Conservation (phyloP, 2,113 vertebrate species). For the Coturnix japonica region DNA sequence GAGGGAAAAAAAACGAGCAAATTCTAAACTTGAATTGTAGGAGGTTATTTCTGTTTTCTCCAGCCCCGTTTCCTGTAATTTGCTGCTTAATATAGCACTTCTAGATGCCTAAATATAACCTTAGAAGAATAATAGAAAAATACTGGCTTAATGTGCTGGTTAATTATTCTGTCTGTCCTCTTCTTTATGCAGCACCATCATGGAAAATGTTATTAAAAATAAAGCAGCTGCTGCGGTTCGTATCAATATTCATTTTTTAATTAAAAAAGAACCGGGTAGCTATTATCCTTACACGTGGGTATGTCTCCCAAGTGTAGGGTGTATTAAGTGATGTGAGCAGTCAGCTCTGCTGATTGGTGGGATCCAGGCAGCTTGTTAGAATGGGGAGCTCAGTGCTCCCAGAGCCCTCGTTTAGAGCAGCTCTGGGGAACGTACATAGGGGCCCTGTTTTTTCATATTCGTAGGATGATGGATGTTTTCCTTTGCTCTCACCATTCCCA, state of each 20-base stretch:
- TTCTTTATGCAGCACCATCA: neutral
- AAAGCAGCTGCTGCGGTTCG: neutral
- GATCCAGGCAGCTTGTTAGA: neutral
- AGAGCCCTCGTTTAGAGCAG: neutral
- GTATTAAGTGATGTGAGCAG: neutral
- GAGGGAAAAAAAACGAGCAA: neutral
- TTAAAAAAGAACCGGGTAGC: neutral
- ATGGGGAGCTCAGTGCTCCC: neutral
- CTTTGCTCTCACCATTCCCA: too few relatives aligned
- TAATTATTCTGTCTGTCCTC: neutral
- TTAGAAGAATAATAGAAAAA: neutral
- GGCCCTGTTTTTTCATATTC: too few relatives aligned
- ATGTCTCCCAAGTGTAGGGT: neutral
- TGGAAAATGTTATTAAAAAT: neutral
- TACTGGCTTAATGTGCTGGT: neutral
- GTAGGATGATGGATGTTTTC: too few relatives aligned
- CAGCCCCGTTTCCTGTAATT: neutral
- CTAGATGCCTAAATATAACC: neutral
- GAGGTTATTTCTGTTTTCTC: neutral
- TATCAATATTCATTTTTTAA: neutral
- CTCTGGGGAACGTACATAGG: too few relatives aligned
- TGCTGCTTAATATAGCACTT: conserved; percentile 19
- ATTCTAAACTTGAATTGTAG: neutral
- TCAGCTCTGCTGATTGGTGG: neutral
- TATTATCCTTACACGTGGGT: neutral